phyloP scores from a whole-genome alignment of 1,140 invertebrate species.

The Acromyrmex echinatior region DNA sequence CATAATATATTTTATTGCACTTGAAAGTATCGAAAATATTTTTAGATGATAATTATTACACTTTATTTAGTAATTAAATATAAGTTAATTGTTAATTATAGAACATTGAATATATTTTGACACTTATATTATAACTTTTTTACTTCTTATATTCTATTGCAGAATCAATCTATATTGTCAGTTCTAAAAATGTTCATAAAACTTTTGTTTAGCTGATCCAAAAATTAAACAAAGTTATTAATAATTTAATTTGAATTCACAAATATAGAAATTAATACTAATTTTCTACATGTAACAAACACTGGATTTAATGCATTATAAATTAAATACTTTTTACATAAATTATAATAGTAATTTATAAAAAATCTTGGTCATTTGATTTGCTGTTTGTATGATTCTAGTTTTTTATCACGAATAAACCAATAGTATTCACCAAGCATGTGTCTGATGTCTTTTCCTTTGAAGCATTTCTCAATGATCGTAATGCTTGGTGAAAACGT shows the following conservation, averaged over 20 bases:
- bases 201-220: neutral
- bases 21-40: neutral
- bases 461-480: too few species aligned
- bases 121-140: neutral
- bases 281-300: neutral
- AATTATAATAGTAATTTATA: neutral
- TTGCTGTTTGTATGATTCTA: too few species aligned
- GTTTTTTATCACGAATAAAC: too few species aligned
- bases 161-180: neutral
- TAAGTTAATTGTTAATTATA: neutral
- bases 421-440: too few species aligned
- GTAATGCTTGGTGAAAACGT: too few species aligned
- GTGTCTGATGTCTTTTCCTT: too few species aligned
- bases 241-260: neutral
- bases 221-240: neutral
- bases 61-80: neutral
- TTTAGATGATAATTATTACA: neutral
- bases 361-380: neutral
- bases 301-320: neutral
- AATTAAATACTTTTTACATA: neutral
- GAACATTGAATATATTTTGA: neutral
- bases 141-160: neutral
- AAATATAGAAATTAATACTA: neutral
- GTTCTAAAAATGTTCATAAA: neutral
- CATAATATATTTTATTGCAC: constrained; percentile 4